Evolutionary conservation across 2,797 vertebrate species (phyloP).

Genomic region (Propithecus perrieri): DNA sequence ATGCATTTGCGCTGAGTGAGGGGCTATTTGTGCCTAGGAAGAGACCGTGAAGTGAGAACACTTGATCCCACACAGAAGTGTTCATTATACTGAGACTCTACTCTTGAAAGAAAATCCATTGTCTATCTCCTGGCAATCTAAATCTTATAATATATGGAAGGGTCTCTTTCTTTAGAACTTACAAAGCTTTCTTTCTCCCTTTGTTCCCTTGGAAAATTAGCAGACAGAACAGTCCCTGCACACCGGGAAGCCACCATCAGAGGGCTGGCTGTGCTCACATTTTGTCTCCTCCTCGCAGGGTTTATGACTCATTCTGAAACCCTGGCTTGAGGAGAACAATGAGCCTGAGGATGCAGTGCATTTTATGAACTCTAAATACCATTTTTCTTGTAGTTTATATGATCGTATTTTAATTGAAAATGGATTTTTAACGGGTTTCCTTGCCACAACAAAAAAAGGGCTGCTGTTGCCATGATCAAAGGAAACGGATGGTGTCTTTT

Average conservation of each 20-base stretch:
- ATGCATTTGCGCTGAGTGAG: rapidly evolving
- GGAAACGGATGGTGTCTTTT: background rate
- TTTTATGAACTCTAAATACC: conserved; percentile 52
- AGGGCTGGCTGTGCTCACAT: conserved; percentile 7
- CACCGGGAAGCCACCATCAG: background rate
- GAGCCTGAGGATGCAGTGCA: conserved; percentile 26
- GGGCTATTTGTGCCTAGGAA: background rate
- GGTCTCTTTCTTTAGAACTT: conserved; percentile 56
- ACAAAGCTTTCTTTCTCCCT: conserved; percentile 1
- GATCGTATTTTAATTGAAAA: conserved; percentile 62
- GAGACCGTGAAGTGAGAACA: background rate
- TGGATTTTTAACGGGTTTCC: conserved; percentile 43
- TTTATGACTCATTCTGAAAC: conserved; percentile 62
- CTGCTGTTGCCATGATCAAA: background rate
- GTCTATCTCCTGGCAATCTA: conserved; percentile 46
- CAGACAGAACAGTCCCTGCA: background rate
- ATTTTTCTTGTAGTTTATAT: conserved; percentile 55
- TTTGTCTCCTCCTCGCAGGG: conserved; percentile 39
- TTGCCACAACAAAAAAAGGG: background rate
- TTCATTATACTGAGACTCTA: background rate
- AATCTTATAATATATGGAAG: background rate
- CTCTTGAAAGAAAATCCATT: conserved; percentile 20
- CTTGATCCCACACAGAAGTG: background rate
- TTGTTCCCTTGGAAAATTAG: conserved; percentile 32
- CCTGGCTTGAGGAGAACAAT: conserved; percentile 44